Percentiles rank a stretch among this genome's conserved stretches.
Conservation (phyloP, 2,797 vertebrate species). For the Acanthiza pusilla region DNA sequence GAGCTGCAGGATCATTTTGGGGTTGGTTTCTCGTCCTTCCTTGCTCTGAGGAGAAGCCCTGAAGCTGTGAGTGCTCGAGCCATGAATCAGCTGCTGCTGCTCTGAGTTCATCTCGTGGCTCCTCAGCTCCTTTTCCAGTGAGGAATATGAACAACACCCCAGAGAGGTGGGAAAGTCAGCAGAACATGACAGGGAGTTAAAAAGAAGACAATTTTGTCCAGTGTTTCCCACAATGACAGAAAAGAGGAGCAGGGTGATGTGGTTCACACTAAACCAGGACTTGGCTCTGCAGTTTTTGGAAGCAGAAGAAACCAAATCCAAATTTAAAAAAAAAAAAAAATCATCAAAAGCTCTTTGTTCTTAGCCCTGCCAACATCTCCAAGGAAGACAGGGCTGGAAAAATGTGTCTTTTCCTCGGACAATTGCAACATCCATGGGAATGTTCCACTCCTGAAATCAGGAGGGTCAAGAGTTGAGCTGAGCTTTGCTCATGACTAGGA, state of each 20-base stretch:
- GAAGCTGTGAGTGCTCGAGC: neutral
- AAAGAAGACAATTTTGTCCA: neutral
- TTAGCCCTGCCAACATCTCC: neutral
- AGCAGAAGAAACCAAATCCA: neutral
- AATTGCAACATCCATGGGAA: neutral
- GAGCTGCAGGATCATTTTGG: neutral
- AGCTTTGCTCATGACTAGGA: neutral
- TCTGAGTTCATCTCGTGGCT: neutral
- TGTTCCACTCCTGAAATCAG: neutral
- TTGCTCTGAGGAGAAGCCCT: neutral
- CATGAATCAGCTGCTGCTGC: neutral
- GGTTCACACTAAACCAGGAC: neutral
- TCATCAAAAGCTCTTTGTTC: neutral
- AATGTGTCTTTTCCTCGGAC: neutral
- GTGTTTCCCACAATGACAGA: neutral
- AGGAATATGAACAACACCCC: neutral
- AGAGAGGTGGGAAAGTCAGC: neutral
- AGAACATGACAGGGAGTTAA: neutral
- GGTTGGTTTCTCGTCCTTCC: neutral
- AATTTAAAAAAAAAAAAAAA: neutral
- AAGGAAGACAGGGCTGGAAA: neutral
- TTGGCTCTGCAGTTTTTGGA: neutral
- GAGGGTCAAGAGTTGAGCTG: constrained; percentile 30
- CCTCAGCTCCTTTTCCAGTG: neutral
- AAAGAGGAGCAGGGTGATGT: neutral